Conservation (phyloP, 1,140 invertebrate genomes). For the Heliconius eleuchia region DNA sequence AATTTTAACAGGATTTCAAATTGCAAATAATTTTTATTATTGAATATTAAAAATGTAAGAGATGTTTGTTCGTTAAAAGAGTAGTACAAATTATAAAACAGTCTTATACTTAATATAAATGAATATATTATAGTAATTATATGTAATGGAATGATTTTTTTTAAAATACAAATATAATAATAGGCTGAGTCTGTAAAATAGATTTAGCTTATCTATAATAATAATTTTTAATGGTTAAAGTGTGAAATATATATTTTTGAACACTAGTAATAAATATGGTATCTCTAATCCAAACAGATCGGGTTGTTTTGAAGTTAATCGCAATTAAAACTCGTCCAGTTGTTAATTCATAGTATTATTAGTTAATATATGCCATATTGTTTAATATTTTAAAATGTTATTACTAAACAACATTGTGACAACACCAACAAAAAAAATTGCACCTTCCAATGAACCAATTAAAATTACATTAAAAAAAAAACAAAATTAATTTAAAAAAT, state of each 20-base stretch:
- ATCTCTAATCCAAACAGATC: not conserved
- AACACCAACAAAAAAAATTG: constrained; percentile 3
- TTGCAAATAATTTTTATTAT: not conserved
- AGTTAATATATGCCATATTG: not conserved
- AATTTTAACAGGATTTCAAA: not conserved
- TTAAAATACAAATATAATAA: not conserved
- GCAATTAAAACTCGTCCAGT: not conserved
- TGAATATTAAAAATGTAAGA: not conserved
- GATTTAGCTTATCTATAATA: not conserved
- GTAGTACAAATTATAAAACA: not conserved
- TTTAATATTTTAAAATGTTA: not conserved
- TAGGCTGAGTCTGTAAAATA: not conserved
- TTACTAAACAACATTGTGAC: not conserved
- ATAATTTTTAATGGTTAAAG: not conserved
- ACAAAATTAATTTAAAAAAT: not conserved
- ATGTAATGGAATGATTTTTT: not conserved
- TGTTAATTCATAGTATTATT: not conserved
- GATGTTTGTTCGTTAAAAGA: not conserved
- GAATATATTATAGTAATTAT: not conserved
- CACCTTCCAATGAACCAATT: not conserved
- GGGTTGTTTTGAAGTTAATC: not conserved
- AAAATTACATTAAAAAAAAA: not conserved
- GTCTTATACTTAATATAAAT: not conserved
- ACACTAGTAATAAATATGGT: not conserved
- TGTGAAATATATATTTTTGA: not conserved